phyloP scores from a whole-genome alignment of 2,888 invertebrate genomes.

The Xanthorhoe spadicearia region DNA sequence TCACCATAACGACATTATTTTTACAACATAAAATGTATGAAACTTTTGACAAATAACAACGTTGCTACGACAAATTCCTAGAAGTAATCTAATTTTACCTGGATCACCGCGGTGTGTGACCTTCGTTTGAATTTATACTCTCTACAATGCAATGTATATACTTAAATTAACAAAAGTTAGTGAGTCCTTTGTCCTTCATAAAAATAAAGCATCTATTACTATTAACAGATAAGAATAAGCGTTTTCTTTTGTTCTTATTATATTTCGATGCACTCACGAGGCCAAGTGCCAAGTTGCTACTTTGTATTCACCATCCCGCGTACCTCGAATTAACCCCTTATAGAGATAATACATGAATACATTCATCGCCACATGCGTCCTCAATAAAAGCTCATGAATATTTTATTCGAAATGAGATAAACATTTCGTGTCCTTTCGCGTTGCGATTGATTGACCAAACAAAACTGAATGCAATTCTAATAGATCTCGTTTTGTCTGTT shows the following conservation, averaged over 20 bases:
- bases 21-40: too few species aligned
- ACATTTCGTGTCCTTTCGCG: slow-evolving; percentile 39
- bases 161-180: too few species aligned
- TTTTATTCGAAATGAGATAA: slow-evolving; percentile 34
- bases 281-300: not conserved
- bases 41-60: too few species aligned
- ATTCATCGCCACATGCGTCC: slow-evolving; percentile 36
- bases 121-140: too few species aligned
- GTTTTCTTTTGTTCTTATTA: not conserved
- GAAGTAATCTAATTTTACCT: too few species aligned
- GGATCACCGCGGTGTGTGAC: too few species aligned
- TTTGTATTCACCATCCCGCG: slow-evolving; percentile 16
- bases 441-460: slow-evolving; percentile 41
- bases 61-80: too few species aligned
- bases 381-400: slow-evolving; percentile 39
- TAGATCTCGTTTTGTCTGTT: slow-evolving; percentile 30
- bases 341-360: slow-evolving; percentile 33
- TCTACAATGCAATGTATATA: too few species aligned
- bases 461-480: slow-evolving; percentile 40
- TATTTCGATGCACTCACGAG: not conserved
- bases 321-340: slow-evolving; percentile 32
- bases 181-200: too few species aligned
- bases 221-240: too few species aligned
- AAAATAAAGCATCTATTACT: too few species aligned
- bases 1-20: too few species aligned